These are phyloP conservation scores for Esox masquinongy DNA, from an alignment of 2,797 vertebrate genomes.

Conservation along the genomic window DNA sequence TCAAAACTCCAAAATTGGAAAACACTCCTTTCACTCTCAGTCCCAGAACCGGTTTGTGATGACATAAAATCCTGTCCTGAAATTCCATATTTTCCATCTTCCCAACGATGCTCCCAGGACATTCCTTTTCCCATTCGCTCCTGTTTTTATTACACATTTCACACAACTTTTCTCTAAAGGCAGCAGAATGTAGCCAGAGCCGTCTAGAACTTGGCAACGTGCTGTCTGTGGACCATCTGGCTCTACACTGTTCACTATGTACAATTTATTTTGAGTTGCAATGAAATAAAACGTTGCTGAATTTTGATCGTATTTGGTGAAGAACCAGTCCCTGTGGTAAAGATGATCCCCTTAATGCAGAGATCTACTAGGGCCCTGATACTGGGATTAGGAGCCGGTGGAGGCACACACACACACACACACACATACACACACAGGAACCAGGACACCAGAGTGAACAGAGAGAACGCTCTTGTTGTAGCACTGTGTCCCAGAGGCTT, in stretches of 20 bases:
- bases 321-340: constrained; percentile 56
- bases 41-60: constrained; percentile 44
- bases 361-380: constrained; percentile 71
- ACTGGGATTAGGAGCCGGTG: constrained; percentile 66
- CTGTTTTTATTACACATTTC: background rate
- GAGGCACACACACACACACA: constrained; percentile 30
- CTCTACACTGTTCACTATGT: background rate
- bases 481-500: constrained; percentile 70
- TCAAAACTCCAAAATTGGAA: constrained; percentile 44
- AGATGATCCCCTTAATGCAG: constrained; percentile 69
- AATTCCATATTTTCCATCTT: constrained; percentile 46
- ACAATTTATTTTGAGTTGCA: constrained; percentile 48
- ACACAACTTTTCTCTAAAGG: constrained; percentile 23
- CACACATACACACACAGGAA: constrained; percentile 44
- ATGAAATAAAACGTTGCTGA: constrained; percentile 36
- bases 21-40: constrained; percentile 49
- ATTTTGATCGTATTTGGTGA: constrained; percentile 62
- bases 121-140: constrained; percentile 21
- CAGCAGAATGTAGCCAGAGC: background rate
- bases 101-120: constrained; percentile 47
- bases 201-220: background rate
- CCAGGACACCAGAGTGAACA: constrained; percentile 48
- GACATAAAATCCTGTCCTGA: constrained; percentile 50
- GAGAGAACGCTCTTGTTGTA: constrained; percentile 56
- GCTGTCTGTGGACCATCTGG: background rate